Conservation (phyloP, 2,113 vertebrate species). For the Xenus cinereus region DNA sequence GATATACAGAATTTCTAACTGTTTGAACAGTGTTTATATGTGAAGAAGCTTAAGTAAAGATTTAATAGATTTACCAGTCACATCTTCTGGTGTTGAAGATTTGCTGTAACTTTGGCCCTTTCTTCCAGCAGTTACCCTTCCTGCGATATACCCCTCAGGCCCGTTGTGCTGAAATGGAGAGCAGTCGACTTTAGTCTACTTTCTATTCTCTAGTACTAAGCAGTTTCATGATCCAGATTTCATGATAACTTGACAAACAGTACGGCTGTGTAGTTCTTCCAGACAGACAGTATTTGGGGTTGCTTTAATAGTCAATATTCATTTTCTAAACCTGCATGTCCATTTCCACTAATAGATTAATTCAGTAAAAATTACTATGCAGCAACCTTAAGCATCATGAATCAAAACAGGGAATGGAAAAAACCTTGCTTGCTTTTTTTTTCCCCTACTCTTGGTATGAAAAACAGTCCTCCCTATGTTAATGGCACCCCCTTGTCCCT, state of each 20-base stretch:
- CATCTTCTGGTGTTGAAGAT: not conserved
- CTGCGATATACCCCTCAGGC: not conserved
- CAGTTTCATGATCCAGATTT: not conserved
- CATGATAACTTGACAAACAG: not conserved
- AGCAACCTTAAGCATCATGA: not conserved
- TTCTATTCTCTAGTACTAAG: not conserved
- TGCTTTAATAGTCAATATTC: not conserved
- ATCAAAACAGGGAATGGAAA: not conserved
- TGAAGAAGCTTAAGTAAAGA: not conserved
- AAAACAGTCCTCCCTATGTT: not conserved
- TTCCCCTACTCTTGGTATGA: not conserved
- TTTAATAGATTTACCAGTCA: not conserved
- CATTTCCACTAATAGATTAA: not conserved
- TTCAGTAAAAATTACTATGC: not conserved
- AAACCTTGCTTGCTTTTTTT: not conserved
- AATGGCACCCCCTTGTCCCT: not conserved
- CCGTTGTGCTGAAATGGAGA: not conserved
- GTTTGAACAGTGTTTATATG: not conserved
- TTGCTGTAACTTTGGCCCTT: not conserved
- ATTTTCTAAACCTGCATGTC: not conserved
- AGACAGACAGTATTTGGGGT: not conserved
- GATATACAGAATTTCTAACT: not conserved
- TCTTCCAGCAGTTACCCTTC: not conserved
- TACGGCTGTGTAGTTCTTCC: not conserved
- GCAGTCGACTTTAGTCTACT: not conserved